phyloP scores from a whole-genome alignment of 2,113 vertebrate species.

The Platysternon megacephalum region DNA sequence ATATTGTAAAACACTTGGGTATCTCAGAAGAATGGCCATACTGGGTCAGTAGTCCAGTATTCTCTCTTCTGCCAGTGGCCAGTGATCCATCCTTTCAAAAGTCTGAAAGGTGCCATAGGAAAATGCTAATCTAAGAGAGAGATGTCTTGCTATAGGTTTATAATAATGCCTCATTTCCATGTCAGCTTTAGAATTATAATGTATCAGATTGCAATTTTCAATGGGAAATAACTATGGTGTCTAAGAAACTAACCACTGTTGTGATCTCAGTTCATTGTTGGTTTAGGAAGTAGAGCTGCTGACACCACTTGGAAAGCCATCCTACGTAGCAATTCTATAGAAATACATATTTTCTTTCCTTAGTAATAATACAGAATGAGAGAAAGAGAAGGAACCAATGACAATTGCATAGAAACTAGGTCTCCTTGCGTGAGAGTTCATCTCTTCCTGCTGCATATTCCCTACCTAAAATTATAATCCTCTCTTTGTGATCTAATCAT shows the following conservation, averaged over 20 bases:
- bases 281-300: constrained; percentile 20
- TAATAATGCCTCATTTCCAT: background rate
- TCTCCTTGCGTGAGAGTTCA: constrained; percentile 14
- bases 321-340: background rate
- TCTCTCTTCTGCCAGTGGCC: background rate
- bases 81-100: background rate
- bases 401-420: background rate
- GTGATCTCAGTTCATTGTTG: constrained; percentile 23
- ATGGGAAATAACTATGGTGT: constrained; percentile 7
- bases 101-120: background rate
- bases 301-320: constrained; percentile 12
- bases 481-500: constrained; percentile 37
- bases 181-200: background rate
- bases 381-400: constrained; percentile 12
- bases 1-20: background rate
- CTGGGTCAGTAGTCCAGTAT: background rate
- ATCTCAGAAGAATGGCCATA: background rate
- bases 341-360: constrained; percentile 36
- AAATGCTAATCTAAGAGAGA: background rate
- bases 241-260: constrained; percentile 14
- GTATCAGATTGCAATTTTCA: constrained; percentile 14
- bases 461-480: constrained; percentile 31
- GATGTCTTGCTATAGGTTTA: background rate
- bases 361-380: background rate
- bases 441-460: background rate